These are phyloP conservation scores for Loriculus beryllinus DNA, from an alignment of 2,797 vertebrate genomes.

Conservation along the genomic window DNA sequence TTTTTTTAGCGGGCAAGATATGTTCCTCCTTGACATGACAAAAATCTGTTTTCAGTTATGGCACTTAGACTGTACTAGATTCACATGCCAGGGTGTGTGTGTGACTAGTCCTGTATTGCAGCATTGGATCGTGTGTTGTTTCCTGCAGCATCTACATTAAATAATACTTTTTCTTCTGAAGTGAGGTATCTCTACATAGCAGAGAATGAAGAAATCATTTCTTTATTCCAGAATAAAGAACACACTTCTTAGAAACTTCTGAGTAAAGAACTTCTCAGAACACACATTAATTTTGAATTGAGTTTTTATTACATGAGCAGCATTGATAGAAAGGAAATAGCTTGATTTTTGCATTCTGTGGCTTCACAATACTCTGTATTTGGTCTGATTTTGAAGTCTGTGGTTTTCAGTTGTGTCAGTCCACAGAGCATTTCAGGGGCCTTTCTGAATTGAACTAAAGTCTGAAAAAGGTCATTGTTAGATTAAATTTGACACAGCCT, in stretches of 20 bases:
- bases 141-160: neutral
- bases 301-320: neutral
- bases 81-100: neutral
- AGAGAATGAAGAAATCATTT: neutral
- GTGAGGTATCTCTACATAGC: neutral
- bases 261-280: neutral
- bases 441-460: neutral
- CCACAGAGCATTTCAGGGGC: neutral
- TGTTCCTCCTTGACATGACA: neutral
- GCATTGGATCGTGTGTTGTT: neutral
- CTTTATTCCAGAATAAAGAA: neutral
- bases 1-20: neutral
- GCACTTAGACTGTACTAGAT: neutral
- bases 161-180: neutral
- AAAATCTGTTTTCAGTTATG: neutral
- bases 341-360: neutral
- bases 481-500: neutral
- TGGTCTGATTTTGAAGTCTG: neutral
- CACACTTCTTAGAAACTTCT: neutral
- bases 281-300: neutral
- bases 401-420: neutral
- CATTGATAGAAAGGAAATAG: neutral
- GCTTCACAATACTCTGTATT: neutral
- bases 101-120: neutral
- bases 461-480: neutral